Base-by-base conservation (phyloP, 2,797 vertebrate species). In the Arvicola amphibius region DNA sequence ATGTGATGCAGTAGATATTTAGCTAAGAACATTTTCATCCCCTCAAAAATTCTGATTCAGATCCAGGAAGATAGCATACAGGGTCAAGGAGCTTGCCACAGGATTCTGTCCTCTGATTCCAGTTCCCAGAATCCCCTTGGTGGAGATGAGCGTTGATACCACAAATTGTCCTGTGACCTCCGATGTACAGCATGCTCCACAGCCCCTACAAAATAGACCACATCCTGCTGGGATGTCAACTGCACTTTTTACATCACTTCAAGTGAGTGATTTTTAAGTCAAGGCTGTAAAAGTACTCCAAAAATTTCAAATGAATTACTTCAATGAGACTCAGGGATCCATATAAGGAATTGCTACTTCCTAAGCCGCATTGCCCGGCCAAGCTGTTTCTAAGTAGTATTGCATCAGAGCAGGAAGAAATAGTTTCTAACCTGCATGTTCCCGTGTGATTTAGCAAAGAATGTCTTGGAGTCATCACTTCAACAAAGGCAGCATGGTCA, bases 321-420 rank as follows among this genome's bases (percentile, higher is more conserved):
- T 23, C 48, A 61, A 56, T 7, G 88, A 79, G 34, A 87, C 14
- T 16, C 11, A 37, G 14, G 1, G 9, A 84, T 9, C n/a, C n/a
- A 7, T 74, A 5, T 23, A 84, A 37, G 17, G 4, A 87, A 14
- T 9, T 71, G 80, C 46, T 93, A 16, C 27, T 92, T 56, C 40
- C 46, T 80, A 46, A 34, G 21, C 32, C 56, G 91, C 46, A 48
- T 25, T 92, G 37, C 23, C 63, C 76, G 80, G 27, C 19, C 34
- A 90, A 85, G 46, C 56, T 81, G 12, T 76, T 90, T 14, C 95
- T 90, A 3, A 65, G 80, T 88, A 63, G 53, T 91, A 29, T 40
- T 59, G 32, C 94, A 77, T 85, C 53, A 86, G 43, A 67, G 25
- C n/a, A 85, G 37, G n/a, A 51, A 11, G 69, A 77, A 88, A 86